phyloP scores from a whole-genome alignment of 2,113 vertebrate genomes.

The Leiothrix lutea region DNA sequence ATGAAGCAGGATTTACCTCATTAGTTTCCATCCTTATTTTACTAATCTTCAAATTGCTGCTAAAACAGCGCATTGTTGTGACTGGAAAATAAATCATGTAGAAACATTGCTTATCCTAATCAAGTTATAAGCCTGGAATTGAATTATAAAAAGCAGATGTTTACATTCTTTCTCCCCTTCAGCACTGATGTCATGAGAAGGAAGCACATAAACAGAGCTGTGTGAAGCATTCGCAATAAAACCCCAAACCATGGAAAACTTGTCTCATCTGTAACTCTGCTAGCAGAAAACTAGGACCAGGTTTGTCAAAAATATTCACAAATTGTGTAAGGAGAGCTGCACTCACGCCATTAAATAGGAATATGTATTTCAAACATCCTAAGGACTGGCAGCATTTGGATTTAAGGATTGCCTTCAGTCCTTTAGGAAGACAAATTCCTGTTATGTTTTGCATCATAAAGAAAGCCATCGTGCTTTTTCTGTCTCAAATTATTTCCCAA shows the following conservation, averaged over 20 bases:
- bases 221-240: slow-evolving; percentile 40
- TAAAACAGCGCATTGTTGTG: slow-evolving; percentile 31
- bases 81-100: slow-evolving; percentile 76
- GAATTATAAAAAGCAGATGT: slow-evolving; percentile 81
- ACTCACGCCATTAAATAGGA: not conserved
- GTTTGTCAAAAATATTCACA: slow-evolving; percentile 14
- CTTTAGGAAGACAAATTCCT: not conserved
- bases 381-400: not conserved
- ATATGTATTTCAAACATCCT: not conserved
- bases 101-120: slow-evolving; percentile 69
- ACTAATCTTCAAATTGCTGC: slow-evolving; percentile 43
- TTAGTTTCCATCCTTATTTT: slow-evolving; percentile 13
- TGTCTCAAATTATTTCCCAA: not conserved
- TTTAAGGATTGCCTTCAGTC: not conserved
- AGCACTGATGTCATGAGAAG: slow-evolving; percentile 70
- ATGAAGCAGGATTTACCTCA: not conserved
- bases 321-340: not conserved
- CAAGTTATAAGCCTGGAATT: slow-evolving; percentile 72
- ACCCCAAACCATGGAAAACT: slow-evolving; percentile 56
- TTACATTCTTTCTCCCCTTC: slow-evolving; percentile 74
- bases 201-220: slow-evolving; percentile 62
- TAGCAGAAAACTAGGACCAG: slow-evolving; percentile 33
- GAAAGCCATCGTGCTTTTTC: not conserved
- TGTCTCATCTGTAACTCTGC: slow-evolving; percentile 27
- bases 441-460: not conserved